Conservation (phyloP, 2,797 vertebrate genomes). For the Avahi laniger region DNA sequence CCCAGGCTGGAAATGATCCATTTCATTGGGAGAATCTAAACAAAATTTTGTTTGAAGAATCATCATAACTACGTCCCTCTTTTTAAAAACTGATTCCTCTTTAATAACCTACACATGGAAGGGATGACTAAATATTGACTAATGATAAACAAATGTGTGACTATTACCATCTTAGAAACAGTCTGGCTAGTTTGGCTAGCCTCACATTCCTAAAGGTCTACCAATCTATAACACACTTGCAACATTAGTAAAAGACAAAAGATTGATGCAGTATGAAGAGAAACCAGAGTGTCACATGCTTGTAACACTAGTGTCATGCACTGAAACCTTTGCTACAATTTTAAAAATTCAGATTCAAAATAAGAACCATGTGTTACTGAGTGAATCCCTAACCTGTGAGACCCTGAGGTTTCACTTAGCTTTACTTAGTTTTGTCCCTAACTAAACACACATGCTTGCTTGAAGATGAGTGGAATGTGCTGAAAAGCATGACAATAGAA, state of each 20-base stretch:
- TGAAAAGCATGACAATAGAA: not conserved
- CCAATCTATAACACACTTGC: not conserved
- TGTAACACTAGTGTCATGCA: not conserved
- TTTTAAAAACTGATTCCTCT: not conserved
- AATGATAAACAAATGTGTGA: not conserved
- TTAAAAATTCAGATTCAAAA: not conserved
- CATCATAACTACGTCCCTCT: not conserved
- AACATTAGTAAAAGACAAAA: too few relatives aligned
- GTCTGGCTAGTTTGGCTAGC: not conserved
- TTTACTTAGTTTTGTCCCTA: not conserved
- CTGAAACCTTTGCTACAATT: not conserved
- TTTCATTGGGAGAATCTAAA: not conserved
- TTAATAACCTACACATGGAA: not conserved
- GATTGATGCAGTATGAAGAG: too few relatives aligned
- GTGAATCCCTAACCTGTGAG: not conserved
- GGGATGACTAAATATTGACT: not conserved
- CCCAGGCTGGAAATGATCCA: not conserved
- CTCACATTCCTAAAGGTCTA: not conserved
- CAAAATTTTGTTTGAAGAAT: not conserved
- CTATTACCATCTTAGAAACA: not conserved
- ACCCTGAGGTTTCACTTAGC: not conserved
- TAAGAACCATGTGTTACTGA: not conserved
- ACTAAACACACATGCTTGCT: not conserved
- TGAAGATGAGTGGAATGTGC: not conserved
- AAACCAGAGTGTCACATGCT: too few relatives aligned